These are phyloP conservation scores for Anguilla pacifica DNA, from an alignment of 2,797 vertebrate genomes.

Conservation along the genomic window DNA sequence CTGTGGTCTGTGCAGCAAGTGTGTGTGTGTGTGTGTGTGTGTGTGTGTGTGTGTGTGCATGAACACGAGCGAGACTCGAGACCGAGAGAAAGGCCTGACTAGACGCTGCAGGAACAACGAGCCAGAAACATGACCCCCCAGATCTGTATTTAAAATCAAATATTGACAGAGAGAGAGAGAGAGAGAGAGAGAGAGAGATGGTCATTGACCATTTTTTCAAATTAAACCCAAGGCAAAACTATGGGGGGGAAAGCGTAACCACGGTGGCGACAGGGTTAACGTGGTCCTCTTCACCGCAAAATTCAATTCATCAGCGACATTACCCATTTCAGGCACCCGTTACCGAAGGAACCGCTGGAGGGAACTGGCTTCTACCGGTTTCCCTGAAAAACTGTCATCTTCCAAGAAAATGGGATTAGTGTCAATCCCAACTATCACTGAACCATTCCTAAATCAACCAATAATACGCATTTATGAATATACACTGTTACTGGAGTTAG, in stretches of 20 bases:
- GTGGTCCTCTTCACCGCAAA: too few species aligned
- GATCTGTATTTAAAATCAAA: neutral
- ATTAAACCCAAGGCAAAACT: neutral
- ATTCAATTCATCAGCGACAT: neutral
- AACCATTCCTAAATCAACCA: neutral
- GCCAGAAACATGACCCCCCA: neutral
- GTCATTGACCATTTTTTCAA: neutral
- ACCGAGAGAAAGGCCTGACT: neutral
- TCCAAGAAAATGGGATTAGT: neutral
- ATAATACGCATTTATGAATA: neutral
- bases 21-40: too few species aligned
- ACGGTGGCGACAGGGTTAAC: neutral
- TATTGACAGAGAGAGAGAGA: neutral
- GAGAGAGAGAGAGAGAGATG: too few species aligned
- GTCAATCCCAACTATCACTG: neutral
- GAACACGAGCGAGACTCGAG: neutral
- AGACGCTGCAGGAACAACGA: neutral
- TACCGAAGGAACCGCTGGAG: neutral
- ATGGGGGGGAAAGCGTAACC: too few species aligned
- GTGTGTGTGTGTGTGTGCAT: too few species aligned
- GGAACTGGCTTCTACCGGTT: neutral
- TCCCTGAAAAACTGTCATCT: neutral
- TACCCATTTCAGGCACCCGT: neutral
- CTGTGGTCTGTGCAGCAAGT: conserved; percentile 3
- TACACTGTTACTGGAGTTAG: neutral